phyloP scores from a whole-genome alignment of 2,888 invertebrate species.

The Gandaritis pyraliata region DNA sequence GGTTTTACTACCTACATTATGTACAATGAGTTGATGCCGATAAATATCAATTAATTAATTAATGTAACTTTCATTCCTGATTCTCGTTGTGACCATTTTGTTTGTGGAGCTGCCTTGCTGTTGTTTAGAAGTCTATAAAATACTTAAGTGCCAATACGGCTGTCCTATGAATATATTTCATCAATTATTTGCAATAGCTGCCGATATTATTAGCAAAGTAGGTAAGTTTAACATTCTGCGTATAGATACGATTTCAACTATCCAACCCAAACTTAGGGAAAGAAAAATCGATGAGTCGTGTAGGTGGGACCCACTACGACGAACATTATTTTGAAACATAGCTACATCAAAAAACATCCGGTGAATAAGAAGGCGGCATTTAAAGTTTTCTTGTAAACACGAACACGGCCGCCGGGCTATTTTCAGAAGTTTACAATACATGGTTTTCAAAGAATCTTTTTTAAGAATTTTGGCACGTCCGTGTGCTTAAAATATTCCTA shows the following conservation, averaged over 20 bases:
- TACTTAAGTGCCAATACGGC: background rate
- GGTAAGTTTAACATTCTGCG: background rate
- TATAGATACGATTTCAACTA: background rate
- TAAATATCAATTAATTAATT: constrained; percentile 40
- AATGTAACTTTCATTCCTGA: constrained; percentile 38
- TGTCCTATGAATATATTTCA: background rate
- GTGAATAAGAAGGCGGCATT: constrained; percentile 7
- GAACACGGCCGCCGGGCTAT: constrained; percentile 14
- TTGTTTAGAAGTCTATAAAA: background rate
- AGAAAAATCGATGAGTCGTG: background rate
- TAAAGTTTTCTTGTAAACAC: background rate
- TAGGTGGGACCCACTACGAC: no score
- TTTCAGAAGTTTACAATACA: constrained; percentile 5
- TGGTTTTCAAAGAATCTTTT: constrained; percentile 7
- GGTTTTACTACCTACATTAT: constrained; percentile 72
- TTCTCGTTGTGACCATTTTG: constrained; percentile 43
- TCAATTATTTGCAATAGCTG: background rate
- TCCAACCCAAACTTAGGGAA: background rate
- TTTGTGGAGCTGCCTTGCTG: constrained; percentile 39
- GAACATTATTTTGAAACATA: no score
- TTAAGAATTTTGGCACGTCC: constrained; percentile 69
- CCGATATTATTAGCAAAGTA: background rate
- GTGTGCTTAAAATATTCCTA: constrained; percentile 66
- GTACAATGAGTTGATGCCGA: constrained; percentile 71
- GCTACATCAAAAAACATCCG: constrained; percentile 2